Percentiles rank a stretch among this genome's conserved stretches.
phyloP scores from a whole-genome alignment of 2,797 vertebrate species.

The Sebastes steindachneri region DNA sequence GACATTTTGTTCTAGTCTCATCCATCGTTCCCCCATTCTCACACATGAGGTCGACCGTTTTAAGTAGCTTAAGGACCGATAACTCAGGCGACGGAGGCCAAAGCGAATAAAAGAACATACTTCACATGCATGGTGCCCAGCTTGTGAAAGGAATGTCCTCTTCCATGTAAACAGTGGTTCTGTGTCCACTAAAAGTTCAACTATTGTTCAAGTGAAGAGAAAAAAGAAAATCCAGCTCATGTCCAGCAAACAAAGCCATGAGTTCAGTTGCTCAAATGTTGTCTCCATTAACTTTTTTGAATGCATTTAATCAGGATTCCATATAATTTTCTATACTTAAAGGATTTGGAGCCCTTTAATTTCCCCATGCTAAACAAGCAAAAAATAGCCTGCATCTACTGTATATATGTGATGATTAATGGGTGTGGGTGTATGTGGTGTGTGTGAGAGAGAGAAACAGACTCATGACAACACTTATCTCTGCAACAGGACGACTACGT shows the following conservation, averaged over 20 bases:
- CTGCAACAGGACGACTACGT: neutral
- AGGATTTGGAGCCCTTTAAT: neutral
- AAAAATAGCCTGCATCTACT: neutral
- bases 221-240: neutral
- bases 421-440: neutral
- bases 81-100: conserved; percentile 42
- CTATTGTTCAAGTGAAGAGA: neutral
- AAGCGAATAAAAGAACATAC: conserved; percentile 28
- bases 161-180: conserved; percentile 22
- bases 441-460: neutral
- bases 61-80: conserved; percentile 65
- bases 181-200: conserved; percentile 4
- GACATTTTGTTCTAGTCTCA: conserved; percentile 84
- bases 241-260: neutral
- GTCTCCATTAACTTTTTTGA: neutral
- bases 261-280: neutral
- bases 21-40: conserved; percentile 58
- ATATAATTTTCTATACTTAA: neutral
- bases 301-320: conserved; percentile 4
- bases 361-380: neutral
- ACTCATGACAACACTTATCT: conserved; percentile 25
- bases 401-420: neutral
- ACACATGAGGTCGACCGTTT: conserved; percentile 73
- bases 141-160: conserved; percentile 31
- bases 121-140: conserved; percentile 27